Base-by-base conservation (phyloP, 2,888 invertebrate species). In the Drosophila sordidapex region DNA sequence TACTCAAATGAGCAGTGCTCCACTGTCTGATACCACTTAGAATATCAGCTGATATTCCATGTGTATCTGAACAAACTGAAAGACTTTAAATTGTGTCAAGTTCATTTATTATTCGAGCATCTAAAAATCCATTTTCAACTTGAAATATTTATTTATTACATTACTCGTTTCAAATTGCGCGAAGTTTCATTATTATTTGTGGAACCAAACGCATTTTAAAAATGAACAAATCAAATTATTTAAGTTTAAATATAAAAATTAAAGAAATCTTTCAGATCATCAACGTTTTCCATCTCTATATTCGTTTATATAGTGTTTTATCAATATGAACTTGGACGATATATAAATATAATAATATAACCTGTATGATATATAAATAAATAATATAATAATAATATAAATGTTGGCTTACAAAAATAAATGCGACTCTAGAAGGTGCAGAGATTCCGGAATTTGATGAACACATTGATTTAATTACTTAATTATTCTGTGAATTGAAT, bases 1-100 rank as follows among this genome's bases (percentile, higher is more conserved):
- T 35, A 10, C 2, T 4, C 31, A 25, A 58, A 46, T 38, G 27
- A 53, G 40, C 21, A 25, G 0, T 40, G 54, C 31, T 15, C 43
- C 49, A 63, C 40, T n/a, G 0, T 5, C 5, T 11, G 10, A 64
- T 72, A 51, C 72, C 27, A 29, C 27, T 29, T 18, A 15, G 7
- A 4, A 56, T 29, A n/a, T 33, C 70, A 40, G 4, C 5, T n/a
- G 4, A 5, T 35, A 25, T 40, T 31, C 8, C 25, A 49, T 13
- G 18, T 3, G 4, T 40, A 11, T 21, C 40, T 40, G 4, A 40
- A 10, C n/a, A 4, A 40, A 10, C 7, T 29, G 1, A 6, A 29
- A 29, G 29, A 7, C 29, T 29, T 29, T 29, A 7, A 6, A 29
- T 13, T 46, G 7, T 21, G 13, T 1, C 7, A 21, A 21, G 7